Evolutionary conservation across 2,113 vertebrate species (phyloP), one percentile per base, ranked within the genome.

Genomic region (Ascaphus truei): DNA sequence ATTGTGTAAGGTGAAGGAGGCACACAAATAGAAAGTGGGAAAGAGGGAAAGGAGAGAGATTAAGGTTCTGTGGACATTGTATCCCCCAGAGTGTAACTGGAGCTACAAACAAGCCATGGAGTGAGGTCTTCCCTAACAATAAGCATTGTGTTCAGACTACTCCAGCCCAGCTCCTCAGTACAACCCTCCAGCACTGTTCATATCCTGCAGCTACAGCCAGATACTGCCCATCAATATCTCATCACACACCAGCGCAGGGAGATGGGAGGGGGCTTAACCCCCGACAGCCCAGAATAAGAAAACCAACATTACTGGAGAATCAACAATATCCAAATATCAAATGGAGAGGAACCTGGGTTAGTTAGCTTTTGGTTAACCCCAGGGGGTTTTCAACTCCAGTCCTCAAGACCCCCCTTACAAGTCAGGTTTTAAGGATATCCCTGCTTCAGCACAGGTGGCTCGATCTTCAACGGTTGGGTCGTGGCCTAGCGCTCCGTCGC

Each of bases 141-240:
- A 22, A 68, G 53, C n/a, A 58, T 68, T 47, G 39, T 57, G 43
- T 53, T 55, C 53, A 20, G 33, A 55, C 41, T 60, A 33, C 51
- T 56, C 79, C 85, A 84, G 77, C 80, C 81, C 84, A 86, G 84
- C 80, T 83, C 77, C 81, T 86, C 88, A 86, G 67, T 61, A 61
- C 57, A 71, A 45, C 67, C 67, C 67, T 71, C 85, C 85, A 89
- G 89, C 91, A 78, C 76, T 88, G 89, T 84, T 91, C 85, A 89
- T 90, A 85, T 90, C 91, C 91, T 90, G 87, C 85, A 90, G 90
- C 83, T 86, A 87, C 89, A 89, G 85, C 86, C 84, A 78, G 88
- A 88, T 89, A 83, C 85, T 86, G 87, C 82, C 89, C 89, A 87
- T 92, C 89, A 90, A 90, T 91, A 91, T 88, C 80, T 77, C 81